phyloP scores from a whole-genome alignment of 2,888 invertebrate genomes.

The Sinhomidia bicolor region DNA sequence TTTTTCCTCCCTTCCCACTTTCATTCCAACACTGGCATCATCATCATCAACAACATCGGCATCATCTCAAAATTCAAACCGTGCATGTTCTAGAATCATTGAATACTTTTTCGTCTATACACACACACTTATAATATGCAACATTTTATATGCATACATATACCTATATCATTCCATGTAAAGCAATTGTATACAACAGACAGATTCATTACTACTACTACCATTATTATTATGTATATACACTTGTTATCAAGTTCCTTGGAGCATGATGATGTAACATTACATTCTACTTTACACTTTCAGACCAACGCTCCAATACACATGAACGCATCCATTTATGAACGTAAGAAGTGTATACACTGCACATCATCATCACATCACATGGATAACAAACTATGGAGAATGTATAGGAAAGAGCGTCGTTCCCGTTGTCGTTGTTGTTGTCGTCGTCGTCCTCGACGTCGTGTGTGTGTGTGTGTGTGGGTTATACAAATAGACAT shows the following conservation, averaged over 20 bases:
- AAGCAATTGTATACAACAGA: slow-evolving; percentile 14
- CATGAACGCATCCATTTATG: slow-evolving; percentile 33
- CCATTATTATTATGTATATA: slow-evolving; percentile 36
- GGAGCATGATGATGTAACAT: slow-evolving; percentile 60
- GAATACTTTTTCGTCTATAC: background rate
- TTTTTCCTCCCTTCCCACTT: slow-evolving; percentile 41
- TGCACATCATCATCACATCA: background rate
- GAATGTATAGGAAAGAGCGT: background rate
- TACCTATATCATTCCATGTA: background rate
- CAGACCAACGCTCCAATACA: slow-evolving; percentile 25
- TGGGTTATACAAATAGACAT: slow-evolving; percentile 66
- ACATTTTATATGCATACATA: background rate
- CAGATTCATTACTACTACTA: slow-evolving; percentile 44
- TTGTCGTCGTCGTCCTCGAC: too few species aligned
- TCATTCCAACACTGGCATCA: background rate
- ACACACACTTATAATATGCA: background rate
- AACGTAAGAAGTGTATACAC: background rate
- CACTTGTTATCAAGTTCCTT: slow-evolving; percentile 60
- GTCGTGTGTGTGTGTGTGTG: background rate
- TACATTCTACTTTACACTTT: slow-evolving; percentile 68
- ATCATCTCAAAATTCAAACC: too few species aligned
- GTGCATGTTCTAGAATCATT: slow-evolving; percentile 22
- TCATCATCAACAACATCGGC: too few species aligned
- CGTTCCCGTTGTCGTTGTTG: too few species aligned
- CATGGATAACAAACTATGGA: background rate